These are phyloP conservation scores for Crematogaster levior DNA, from an alignment of 2,888 invertebrate genomes.

Conservation along the genomic window DNA sequence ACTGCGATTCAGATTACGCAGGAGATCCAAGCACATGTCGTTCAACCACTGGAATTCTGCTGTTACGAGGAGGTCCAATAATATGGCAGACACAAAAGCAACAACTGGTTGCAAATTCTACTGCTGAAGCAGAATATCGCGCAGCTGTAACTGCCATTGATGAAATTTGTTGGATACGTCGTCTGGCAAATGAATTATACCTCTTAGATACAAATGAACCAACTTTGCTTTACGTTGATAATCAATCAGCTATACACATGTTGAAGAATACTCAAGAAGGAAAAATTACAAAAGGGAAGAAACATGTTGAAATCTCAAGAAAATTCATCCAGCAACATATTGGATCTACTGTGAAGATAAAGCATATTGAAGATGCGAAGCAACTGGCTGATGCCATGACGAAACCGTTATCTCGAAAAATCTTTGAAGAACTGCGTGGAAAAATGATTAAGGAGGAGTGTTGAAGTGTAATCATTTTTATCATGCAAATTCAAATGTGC, in stretches of 20 bases:
- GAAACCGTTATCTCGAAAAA: slow-evolving; percentile 65
- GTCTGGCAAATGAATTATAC: slow-evolving; percentile 68
- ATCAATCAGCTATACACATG: slow-evolving; percentile 76
- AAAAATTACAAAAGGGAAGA: slow-evolving; percentile 76
- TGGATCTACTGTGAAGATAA: slow-evolving; percentile 65
- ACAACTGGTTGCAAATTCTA: slow-evolving; percentile 65
- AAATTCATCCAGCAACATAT: slow-evolving; percentile 77
- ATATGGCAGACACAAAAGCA: slow-evolving; percentile 73
- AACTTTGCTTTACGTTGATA: slow-evolving; percentile 72
- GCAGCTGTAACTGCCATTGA: slow-evolving; percentile 75
- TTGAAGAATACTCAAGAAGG: slow-evolving; percentile 73
- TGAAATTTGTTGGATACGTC: slow-evolving; percentile 76
- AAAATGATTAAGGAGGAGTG: too few species aligned
- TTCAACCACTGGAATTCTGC: slow-evolving; percentile 74
- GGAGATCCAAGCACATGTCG: too few species aligned
- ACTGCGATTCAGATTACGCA: too few species aligned
- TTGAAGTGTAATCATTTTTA: too few species aligned
- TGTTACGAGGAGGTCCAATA: slow-evolving; percentile 73
- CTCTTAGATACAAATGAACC: slow-evolving; percentile 62
- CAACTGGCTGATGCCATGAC: slow-evolving; percentile 75
- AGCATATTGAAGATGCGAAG: slow-evolving; percentile 69
- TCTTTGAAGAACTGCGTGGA: slow-evolving; percentile 58
- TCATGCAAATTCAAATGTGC: too few species aligned
- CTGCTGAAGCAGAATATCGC: slow-evolving; percentile 78
- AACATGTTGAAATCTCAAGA: slow-evolving; percentile 76